Evolutionary conservation across 1,140 invertebrate species (phyloP).

Genomic region (Lucilia cuprina): DNA sequence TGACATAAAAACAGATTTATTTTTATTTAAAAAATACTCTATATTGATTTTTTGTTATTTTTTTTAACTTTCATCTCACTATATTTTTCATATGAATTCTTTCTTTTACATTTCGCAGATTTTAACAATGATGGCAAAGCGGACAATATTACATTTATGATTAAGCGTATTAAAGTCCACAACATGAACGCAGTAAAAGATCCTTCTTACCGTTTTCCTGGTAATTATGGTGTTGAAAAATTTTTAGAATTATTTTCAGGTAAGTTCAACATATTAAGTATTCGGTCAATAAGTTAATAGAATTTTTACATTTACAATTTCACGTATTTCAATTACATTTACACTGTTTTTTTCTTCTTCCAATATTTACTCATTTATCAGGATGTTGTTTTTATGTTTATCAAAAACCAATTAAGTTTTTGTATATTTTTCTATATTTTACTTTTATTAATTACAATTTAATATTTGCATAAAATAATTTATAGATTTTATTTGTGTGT

Average conservation of each 20-base stretch:
- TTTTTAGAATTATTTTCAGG: conserved; percentile 92
- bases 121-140: conserved; percentile 91
- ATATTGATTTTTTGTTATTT: neutral
- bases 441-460: neutral
- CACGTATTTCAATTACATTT: neutral
- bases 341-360: neutral
- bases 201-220: conserved; percentile 86
- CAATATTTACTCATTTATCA: neutral
- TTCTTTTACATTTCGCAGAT: conserved; percentile 71
- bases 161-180: conserved; percentile 94
- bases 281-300: neutral
- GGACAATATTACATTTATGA: conserved; percentile 95
- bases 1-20: conserved; percentile 16
- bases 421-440: neutral
- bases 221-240: conserved; percentile 93
- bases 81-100: neutral
- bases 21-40: neutral
- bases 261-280: conserved; percentile 62
- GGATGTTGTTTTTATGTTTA: neutral
- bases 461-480: neutral
- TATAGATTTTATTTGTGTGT: neutral
- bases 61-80: conserved; percentile 2
- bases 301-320: neutral
- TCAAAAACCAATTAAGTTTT: neutral
- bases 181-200: conserved; percentile 82